These are phyloP conservation scores for Lamproptera curius DNA, from an alignment of 2,888 invertebrate species.

Conservation along the genomic window DNA sequence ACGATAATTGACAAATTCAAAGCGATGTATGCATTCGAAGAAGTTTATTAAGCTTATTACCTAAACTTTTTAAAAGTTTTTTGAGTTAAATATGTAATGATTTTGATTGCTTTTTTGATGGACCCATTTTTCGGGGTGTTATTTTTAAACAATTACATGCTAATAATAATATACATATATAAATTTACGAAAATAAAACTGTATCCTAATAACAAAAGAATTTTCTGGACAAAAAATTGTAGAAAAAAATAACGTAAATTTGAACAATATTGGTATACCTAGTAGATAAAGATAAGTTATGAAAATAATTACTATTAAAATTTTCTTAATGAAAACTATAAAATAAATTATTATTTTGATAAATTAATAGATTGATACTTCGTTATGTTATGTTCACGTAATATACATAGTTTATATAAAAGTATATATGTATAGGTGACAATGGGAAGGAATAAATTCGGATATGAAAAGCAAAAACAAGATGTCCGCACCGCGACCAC, in stretches of 20 bases:
- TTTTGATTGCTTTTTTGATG: no score
- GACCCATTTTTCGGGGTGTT: not conserved
- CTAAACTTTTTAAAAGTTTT: not conserved
- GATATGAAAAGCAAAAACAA: slow-evolving; percentile 17
- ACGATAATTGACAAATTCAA: slow-evolving; percentile 8
- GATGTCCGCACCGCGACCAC: slow-evolving; percentile 42
- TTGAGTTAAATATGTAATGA: not conserved
- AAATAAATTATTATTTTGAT: not conserved
- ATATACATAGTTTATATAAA: no score
- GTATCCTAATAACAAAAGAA: no score
- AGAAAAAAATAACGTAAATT: no score
- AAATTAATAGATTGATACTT: not conserved
- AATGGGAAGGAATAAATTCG: slow-evolving; percentile 9
- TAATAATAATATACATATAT: no score
- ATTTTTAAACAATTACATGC: no score
- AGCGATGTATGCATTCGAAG: not conserved
- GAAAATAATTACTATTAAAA: not conserved
- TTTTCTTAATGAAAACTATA: not conserved
- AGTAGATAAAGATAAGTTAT: no score
- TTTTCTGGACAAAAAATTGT: no score
- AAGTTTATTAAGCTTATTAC: slow-evolving; percentile 5
- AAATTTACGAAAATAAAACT: no score
- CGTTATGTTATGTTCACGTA: no score
- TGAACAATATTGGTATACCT: no score
- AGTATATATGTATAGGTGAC: no score